Base-by-base conservation (phyloP, 2,888 invertebrate genomes). In the Luperina nickerlii region DNA sequence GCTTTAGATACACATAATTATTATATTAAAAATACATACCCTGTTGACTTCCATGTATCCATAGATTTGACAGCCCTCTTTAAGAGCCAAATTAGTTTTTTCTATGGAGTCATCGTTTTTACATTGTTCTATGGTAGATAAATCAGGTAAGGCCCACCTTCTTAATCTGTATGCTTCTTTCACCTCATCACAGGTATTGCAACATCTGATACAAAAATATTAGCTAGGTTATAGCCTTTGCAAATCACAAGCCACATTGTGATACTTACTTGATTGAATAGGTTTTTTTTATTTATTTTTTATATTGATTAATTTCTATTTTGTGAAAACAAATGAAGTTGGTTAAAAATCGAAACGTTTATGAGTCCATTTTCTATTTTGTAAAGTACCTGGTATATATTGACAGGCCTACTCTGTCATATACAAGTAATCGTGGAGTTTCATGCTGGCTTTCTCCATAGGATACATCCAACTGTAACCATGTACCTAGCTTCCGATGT, bases 101-200 rank as follows among this genome's bases (percentile, higher is more conserved):
- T 98, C 98, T 74, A 98, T 97, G 85, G 98, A 98, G 83, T 98
- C 98, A 92, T 98, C 98, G 92, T 98, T 97, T 95, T 98, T 98
- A 95, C 99, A 99, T 95, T 99, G 99, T 88, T 98, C 98, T 90
- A 99, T 98, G 82, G 98, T 98, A 78, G 98, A 97, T 48, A 98
- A 96, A 90, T 98, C 98, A 45, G 98, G 98, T 88, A 98, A 97
- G 82, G 99, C 99, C 98, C 99, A 99, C 87, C 98, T 98, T 93
- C 98, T 98, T 86, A 97, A 94, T 88, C 98, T 97, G 94, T 99
- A 99, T 0, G 99, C 99, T 94, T 99, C 98, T 94, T 98, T 98
- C 0, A 99, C 99, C 77, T 99, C 99, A 85, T 99, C 99, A 96
- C 99, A 99, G 24, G 99, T 99, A 94, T 99, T 99, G 94, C 99